Conservation (phyloP, 2,113 vertebrate genomes). For the Calidris pygmaea region DNA sequence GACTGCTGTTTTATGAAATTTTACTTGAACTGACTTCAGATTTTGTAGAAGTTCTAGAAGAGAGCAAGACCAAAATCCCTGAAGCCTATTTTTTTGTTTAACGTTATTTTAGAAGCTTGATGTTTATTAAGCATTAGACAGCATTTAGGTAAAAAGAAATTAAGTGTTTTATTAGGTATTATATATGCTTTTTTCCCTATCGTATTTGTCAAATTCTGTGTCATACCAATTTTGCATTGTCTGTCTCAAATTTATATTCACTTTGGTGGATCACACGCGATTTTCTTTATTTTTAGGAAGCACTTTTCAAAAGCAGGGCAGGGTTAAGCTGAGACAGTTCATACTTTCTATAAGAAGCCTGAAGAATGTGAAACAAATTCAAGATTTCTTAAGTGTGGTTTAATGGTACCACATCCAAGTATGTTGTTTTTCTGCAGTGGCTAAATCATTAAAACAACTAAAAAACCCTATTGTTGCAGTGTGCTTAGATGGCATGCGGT, state of each 20-base stretch:
- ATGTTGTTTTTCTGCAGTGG: not conserved
- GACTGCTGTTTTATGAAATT: not conserved
- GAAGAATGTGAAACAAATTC: slow-evolving; percentile 26
- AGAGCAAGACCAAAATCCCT: not conserved
- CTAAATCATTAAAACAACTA: slow-evolving; percentile 30
- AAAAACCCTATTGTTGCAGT: not conserved
- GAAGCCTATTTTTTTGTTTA: not conserved
- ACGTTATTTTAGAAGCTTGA: not conserved
- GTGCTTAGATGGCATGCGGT: slow-evolving; percentile 9
- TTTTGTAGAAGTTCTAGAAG: not conserved
- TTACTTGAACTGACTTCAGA: not conserved
- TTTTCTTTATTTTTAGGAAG: slow-evolving; percentile 53
- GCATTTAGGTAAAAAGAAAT: not conserved
- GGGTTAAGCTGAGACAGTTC: slow-evolving; percentile 10
- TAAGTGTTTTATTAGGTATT: not conserved
- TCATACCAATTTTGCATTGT: not conserved
- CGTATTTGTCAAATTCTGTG: not conserved
- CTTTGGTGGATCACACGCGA: not conserved
- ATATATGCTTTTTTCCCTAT: not conserved
- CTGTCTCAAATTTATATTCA: not conserved
- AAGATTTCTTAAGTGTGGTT: not conserved
- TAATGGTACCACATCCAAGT: not conserved
- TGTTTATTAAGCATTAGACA: not conserved
- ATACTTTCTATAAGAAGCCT: not conserved
- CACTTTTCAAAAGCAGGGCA: slow-evolving; percentile 2